Evolutionary conservation across 2,888 invertebrate genomes (phyloP).

Genomic region (Lathronympha strigana): DNA sequence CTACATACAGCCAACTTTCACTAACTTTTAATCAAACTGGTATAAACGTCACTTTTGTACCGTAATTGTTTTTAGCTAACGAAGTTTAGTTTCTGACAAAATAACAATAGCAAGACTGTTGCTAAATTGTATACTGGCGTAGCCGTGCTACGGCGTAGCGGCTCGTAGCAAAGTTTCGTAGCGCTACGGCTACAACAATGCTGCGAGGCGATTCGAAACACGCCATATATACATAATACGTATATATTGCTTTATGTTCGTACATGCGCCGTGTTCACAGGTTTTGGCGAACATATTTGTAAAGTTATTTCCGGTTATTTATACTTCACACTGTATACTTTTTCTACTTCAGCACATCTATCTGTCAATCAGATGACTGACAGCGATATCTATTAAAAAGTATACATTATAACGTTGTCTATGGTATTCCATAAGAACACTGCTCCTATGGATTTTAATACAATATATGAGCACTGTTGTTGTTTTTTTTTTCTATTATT

Average conservation of each 20-base stretch:
- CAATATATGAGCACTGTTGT: too few species aligned
- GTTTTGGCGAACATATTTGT: too few species aligned
- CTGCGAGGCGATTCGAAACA: not conserved
- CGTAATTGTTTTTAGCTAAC: constrained; percentile 25
- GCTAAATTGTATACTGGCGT: constrained; percentile 27
- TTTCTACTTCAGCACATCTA: too few species aligned
- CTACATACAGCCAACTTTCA: not conserved
- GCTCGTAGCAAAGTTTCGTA: constrained; percentile 24
- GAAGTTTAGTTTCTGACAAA: constrained; percentile 16
- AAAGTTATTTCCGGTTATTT: too few species aligned
- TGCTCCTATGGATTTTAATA: too few species aligned
- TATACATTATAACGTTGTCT: too few species aligned
- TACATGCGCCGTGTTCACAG: too few species aligned
- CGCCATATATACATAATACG: not conserved
- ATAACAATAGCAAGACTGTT: constrained; percentile 24
- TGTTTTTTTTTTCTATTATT: too few species aligned
- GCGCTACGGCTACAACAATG: constrained; percentile 18
- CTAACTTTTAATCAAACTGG: not conserved
- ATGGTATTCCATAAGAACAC: too few species aligned
- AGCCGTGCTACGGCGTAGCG: constrained; percentile 24
- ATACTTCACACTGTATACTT: too few species aligned
- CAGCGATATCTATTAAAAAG: too few species aligned
- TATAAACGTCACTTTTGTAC: constrained; percentile 11
- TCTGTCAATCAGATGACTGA: too few species aligned
- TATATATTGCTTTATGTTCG: not conserved